Conservation (phyloP, 2,888 invertebrate species). For the Zelleria hepariella region DNA sequence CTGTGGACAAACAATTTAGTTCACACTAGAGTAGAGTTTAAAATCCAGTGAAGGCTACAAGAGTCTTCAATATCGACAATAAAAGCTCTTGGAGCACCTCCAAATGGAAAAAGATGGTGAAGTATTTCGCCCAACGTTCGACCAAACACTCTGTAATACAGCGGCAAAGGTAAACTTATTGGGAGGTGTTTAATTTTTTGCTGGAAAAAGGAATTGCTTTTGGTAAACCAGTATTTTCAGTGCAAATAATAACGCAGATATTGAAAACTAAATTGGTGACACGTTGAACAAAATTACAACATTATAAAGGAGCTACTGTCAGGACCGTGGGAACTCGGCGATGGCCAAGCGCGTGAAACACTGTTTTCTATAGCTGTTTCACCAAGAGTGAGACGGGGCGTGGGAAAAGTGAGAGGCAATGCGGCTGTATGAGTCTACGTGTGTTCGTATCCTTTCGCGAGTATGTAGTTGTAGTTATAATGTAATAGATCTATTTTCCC, state of each 20-base stretch:
- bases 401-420: too few species aligned
- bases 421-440: too few species aligned
- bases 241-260: background rate
- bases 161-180: background rate
- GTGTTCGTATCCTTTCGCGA: too few species aligned
- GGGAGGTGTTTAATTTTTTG: background rate
- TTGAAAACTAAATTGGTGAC: background rate
- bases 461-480: too few species aligned
- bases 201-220: background rate
- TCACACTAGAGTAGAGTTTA: conserved; percentile 28
- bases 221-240: background rate
- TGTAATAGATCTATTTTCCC: too few species aligned
- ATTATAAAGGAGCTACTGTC: background rate
- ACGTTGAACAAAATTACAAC: background rate
- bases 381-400: too few species aligned
- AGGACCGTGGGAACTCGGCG: too few species aligned
- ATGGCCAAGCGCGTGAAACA: too few species aligned
- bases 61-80: conserved; percentile 45
- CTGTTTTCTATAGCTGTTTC: too few species aligned
- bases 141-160: conserved; percentile 21
- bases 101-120: conserved; percentile 49
- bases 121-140: conserved; percentile 23
- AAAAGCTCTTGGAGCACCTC: conserved; percentile 57
- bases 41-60: conserved; percentile 19
- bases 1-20: background rate